phyloP scores from a whole-genome alignment of 2,113 vertebrate genomes.

The Melanocharis versteri region DNA sequence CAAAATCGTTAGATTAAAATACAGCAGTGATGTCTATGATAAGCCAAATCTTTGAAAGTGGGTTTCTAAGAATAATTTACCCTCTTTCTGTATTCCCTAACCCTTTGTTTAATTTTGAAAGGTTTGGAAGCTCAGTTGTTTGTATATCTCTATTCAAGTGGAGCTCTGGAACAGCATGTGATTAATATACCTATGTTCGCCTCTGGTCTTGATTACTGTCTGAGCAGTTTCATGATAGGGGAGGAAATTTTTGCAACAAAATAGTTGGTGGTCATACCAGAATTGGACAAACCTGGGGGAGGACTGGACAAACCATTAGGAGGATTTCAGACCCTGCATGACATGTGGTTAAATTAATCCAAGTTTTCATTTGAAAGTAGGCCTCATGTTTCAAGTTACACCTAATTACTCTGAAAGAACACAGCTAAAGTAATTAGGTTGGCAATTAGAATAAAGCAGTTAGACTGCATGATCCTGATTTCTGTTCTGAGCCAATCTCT shows the following conservation, averaged over 20 bases:
- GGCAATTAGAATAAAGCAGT: background rate
- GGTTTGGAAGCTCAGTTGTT: background rate
- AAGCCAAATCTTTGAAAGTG: background rate
- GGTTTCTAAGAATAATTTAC: background rate
- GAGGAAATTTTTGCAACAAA: background rate
- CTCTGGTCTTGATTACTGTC: background rate
- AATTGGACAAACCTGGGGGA: no score
- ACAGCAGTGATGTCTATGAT: background rate
- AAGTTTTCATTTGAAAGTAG: background rate
- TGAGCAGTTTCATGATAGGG: background rate
- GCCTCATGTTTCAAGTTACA: background rate
- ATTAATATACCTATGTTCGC: accelerated
- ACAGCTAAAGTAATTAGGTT: background rate
- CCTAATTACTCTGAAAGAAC: background rate
- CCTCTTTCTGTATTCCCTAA: background rate
- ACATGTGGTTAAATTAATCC: background rate
- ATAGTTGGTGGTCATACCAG: background rate
- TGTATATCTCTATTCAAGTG: background rate
- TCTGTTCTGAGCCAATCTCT: background rate
- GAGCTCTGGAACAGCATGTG: background rate
- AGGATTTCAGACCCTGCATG: background rate
- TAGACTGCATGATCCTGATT: background rate
- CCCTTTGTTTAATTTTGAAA: background rate
- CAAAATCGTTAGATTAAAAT: background rate
- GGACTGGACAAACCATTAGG: background rate